phyloP scores from a whole-genome alignment of 2,797 vertebrate genomes.

The Pelodytes ibericus region DNA sequence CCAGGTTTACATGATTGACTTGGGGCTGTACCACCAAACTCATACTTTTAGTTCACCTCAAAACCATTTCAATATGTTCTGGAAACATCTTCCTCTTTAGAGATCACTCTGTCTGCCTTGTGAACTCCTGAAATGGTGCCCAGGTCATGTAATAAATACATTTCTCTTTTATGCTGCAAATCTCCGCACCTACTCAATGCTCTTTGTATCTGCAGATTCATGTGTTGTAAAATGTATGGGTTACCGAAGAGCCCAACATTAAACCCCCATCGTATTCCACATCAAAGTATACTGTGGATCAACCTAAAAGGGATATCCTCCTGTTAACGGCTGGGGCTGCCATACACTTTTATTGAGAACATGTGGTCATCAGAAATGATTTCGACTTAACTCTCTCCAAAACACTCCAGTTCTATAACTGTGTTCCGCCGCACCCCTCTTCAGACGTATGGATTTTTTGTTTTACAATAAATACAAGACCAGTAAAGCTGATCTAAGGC shows the following conservation, averaged over 20 bases:
- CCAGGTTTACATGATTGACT: not conserved
- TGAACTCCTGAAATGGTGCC: constrained; percentile 38
- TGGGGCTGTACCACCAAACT: not conserved
- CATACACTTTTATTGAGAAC: constrained; percentile 50
- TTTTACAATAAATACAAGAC: not conserved
- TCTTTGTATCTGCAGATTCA: constrained; percentile 39
- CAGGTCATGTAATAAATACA: constrained; percentile 45
- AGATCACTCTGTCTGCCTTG: constrained; percentile 21
- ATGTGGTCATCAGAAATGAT: constrained; percentile 46
- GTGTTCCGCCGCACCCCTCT: not conserved
- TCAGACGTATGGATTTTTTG: constrained; percentile 5
- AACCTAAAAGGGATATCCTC: constrained; percentile 53
- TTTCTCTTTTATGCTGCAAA: constrained; percentile 47
- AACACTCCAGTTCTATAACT: constrained; percentile 11
- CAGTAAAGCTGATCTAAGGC: not conserved
- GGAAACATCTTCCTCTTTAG: not conserved
- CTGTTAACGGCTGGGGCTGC: constrained; percentile 41
- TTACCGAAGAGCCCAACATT: constrained; percentile 46
- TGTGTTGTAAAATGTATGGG: constrained; percentile 46
- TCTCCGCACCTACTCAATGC: constrained; percentile 48
- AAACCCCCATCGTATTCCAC: constrained; percentile 51
- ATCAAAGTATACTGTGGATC: constrained; percentile 47
- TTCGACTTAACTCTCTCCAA: constrained; percentile 36
- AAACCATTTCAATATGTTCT: constrained; percentile 40
- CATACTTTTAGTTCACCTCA: constrained; percentile 11